Percentiles rank a stretch among this genome's conserved stretches.
These are phyloP conservation scores for Typhlomys cinereus DNA, from an alignment of 2,113 vertebrate species.

Conservation along the genomic window DNA sequence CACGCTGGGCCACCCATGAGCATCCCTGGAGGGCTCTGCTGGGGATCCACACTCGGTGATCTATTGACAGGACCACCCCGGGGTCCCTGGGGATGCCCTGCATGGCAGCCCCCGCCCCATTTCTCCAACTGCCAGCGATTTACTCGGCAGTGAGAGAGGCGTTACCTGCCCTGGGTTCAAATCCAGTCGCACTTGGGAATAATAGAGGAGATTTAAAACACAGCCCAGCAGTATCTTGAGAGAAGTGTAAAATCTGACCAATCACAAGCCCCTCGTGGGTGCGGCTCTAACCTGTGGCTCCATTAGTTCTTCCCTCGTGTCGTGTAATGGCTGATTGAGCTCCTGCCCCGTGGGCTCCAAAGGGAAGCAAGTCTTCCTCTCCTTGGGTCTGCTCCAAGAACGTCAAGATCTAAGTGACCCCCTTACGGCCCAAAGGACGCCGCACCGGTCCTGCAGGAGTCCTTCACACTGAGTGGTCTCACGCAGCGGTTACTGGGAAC, in stretches of 20 bases:
- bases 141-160: rapidly evolving
- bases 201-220: neutral
- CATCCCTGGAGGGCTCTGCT: neutral
- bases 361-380: neutral
- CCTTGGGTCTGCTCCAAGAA: neutral
- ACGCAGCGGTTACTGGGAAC: rapidly evolving
- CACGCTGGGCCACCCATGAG: neutral
- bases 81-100: neutral
- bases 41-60: neutral
- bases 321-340: neutral
- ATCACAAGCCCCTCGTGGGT: rapidly evolving
- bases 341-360: neutral
- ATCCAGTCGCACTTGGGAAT: rapidly evolving
- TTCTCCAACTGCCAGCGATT: no score
- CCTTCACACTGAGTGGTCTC: rapidly evolving
- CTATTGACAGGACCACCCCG: rapidly evolving
- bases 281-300: neutral
- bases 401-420: rapidly evolving
- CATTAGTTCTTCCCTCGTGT: rapidly evolving
- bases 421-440: neutral
- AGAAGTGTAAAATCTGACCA: neutral
- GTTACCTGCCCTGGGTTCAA: neutral
- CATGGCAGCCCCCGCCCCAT: rapidly evolving
- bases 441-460: neutral
- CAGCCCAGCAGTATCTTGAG: neutral